phyloP scores from a whole-genome alignment of 2,113 vertebrate species.

The Heliornis fulica region DNA sequence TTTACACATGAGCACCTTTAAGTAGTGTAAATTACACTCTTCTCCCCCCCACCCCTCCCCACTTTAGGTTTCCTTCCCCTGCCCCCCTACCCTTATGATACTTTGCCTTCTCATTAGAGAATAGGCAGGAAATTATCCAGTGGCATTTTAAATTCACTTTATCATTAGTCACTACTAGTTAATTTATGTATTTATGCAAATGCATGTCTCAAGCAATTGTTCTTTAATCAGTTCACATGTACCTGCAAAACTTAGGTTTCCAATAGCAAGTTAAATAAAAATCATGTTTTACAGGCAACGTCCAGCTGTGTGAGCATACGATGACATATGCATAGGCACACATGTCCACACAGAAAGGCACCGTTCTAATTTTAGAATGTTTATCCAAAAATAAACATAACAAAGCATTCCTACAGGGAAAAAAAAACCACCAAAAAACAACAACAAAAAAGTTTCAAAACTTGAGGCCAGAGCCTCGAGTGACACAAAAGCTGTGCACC shows the following conservation, averaged over 20 bases:
- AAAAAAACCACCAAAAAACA: too few species aligned
- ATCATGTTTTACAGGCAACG: neutral
- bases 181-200: slow-evolving; percentile 49
- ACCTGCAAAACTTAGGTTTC: neutral
- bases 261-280: slow-evolving; percentile 16
- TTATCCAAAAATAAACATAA: neutral
- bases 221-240: slow-evolving; percentile 19
- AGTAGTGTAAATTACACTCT: neutral
- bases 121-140: slow-evolving; percentile 14
- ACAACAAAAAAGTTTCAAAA: neutral
- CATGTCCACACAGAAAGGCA: rapidly evolving
- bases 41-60: neutral
- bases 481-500: neutral
- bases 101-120: slow-evolving; percentile 13
- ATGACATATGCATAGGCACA: rapidly evolving
- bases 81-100: neutral
- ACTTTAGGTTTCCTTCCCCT: neutral
- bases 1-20: slow-evolving; percentile 60
- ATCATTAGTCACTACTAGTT: slow-evolving; percentile 8
- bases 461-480: neutral
- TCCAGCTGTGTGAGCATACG: neutral
- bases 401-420: neutral
- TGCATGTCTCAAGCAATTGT: slow-evolving; percentile 46
- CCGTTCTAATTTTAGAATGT: neutral
- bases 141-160: slow-evolving; percentile 18